Conservation (phyloP, 2,888 invertebrate species). For the Euproctis similis region DNA sequence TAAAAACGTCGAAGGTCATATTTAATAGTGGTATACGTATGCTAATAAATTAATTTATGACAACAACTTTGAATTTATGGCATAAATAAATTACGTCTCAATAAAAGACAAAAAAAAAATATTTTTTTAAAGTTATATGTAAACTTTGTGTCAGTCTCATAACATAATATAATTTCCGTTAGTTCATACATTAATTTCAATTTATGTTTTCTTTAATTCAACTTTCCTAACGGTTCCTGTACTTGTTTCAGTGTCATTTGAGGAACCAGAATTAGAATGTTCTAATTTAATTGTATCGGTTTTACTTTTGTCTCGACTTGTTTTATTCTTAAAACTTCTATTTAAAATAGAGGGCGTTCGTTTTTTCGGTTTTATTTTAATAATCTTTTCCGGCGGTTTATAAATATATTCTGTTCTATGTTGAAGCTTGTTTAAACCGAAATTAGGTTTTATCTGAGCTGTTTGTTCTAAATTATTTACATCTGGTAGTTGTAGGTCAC, state of each 20-base stretch:
- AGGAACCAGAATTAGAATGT: slow-evolving; percentile 76
- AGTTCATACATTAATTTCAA: too few relatives aligned
- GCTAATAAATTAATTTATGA: too few relatives aligned
- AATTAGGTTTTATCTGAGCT: slow-evolving; percentile 64
- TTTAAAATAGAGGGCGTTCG: slow-evolving; percentile 45
- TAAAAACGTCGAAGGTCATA: too few relatives aligned
- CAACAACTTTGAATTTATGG: too few relatives aligned
- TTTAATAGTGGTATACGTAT: too few relatives aligned
- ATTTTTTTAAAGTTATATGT: too few relatives aligned
- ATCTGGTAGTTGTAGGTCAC: slow-evolving; percentile 55
- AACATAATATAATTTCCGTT: too few relatives aligned
- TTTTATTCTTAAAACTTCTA: slow-evolving; percentile 41
- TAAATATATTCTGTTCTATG: slow-evolving; percentile 63
- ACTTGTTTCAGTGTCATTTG: slow-evolving; percentile 72
- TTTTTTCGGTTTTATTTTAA: slow-evolving; percentile 55
- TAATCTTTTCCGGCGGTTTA: slow-evolving; percentile 56
- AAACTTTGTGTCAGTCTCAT: too few relatives aligned
- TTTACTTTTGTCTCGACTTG: slow-evolving; percentile 32
- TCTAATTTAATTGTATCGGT: slow-evolving; percentile 47
- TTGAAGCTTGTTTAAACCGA: slow-evolving; percentile 58
- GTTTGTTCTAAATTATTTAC: slow-evolving; percentile 48
- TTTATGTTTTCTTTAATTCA: slow-evolving; percentile 37
- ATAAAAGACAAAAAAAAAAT: too few relatives aligned
- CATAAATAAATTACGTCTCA: too few relatives aligned
- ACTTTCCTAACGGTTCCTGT: slow-evolving; percentile 66